phyloP scores from a whole-genome alignment of 2,888 invertebrate species.

The Nysson spinosus region DNA sequence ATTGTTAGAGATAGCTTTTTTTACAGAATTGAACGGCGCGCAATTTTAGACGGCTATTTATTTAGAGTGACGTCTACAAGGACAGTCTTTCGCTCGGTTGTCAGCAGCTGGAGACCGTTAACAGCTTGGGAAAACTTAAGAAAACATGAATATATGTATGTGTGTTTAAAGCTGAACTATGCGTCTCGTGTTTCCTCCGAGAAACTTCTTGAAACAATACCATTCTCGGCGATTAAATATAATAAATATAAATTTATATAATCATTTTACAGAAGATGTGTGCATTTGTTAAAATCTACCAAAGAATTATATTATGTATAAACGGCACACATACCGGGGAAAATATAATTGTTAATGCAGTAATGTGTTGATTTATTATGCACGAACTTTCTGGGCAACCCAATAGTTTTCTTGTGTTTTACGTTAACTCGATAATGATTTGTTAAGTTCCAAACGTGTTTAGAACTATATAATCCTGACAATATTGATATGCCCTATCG shows the following conservation, averaged over 20 bases:
- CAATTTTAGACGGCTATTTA: constrained; percentile 22
- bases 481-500: not conserved
- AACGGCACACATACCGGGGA: too few relatives aligned
- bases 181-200: not conserved
- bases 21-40: not conserved
- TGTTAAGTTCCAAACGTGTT: too few relatives aligned
- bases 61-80: constrained; percentile 27
- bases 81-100: constrained; percentile 21
- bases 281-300: too few relatives aligned
- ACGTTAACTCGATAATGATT: too few relatives aligned
- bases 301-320: too few relatives aligned
- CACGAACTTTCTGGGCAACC: too few relatives aligned
- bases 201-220: not conserved
- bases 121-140: constrained; percentile 13
- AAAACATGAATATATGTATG: constrained; percentile 1
- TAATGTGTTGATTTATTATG: too few relatives aligned
- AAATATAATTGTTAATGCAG: too few relatives aligned
- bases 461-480: not conserved
- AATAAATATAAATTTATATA: too few relatives aligned
- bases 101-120: constrained; percentile 33
- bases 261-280: too few relatives aligned
- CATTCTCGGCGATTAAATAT: too few relatives aligned
- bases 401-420: too few relatives aligned
- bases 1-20: not conserved
- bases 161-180: constrained; percentile 6